Evolutionary conservation across 2,113 vertebrate species (phyloP), one percentile per base, ranked within the genome.

Genomic region (Taurulus bubalis): DNA sequence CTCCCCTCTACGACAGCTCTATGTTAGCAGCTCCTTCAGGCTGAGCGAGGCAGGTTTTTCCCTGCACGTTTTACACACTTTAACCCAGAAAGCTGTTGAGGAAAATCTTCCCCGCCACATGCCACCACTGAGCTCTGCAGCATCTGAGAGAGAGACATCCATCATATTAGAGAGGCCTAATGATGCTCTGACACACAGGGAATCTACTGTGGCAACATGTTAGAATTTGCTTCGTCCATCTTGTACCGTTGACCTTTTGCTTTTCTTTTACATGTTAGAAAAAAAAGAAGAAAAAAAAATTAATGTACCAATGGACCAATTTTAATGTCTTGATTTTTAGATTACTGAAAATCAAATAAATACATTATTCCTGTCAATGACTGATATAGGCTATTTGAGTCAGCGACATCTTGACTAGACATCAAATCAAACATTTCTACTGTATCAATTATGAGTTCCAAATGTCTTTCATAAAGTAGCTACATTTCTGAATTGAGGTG

Each of bases 21-120:
- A 28, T 14, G 38, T 76, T 72, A 68, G 62, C 66, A n/a, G 67
- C 77, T 80, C 58, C 63, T 69, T 42, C 53, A 68, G 73, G 63
- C 77, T 34, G 45, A 67, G 32, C 1, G 32, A 15, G 55, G 53
- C 59, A 28, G 65, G 58, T 58, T 76, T 65, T 71, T 63, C 34
- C 3, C n/a, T 64, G 58, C 68, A 79, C 40, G 30, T 72, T 80
- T 78, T 32, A 69, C 70, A 71, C 72, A 26, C 69, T 77, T 32
- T 63, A 84, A 82, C 34, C 74, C 55, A 49, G 74, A 75, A 72
- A 83, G 34, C 72, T 36, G 20, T 67, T 24, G 15, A 36, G 55
- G 42, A 62, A 55, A 87, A 42, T 78, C 55, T 77, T 58, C 56
- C 4, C 24, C 36, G 15, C 47, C 34, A 62, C 30, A 71, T 24